A percentile compares a stretch with the other conserved stretches of the same genome.
Conservation (phyloP, 2,888 invertebrate genomes). For the Rhingia rostrata region DNA sequence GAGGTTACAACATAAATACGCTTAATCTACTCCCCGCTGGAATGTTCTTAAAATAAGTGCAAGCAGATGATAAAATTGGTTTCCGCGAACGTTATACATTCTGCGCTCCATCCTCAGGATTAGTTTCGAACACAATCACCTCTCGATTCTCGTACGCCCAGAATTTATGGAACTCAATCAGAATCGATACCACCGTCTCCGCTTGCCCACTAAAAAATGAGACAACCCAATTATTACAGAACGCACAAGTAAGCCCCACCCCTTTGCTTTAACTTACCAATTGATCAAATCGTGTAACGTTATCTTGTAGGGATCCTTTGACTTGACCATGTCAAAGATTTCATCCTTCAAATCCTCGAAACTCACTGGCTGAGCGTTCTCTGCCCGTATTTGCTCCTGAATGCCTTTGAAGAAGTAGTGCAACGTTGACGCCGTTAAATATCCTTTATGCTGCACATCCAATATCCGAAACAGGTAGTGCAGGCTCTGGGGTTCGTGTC, state of each 20-base stretch:
- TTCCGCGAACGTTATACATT: constrained; percentile 76
- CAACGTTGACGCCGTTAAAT: constrained; percentile 93
- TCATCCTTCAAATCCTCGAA: constrained; percentile 98
- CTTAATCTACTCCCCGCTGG: constrained; percentile 46
- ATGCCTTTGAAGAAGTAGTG: constrained; percentile 97
- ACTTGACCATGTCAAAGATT: constrained; percentile 98
- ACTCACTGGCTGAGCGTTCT: constrained; percentile 94
- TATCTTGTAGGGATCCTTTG: constrained; percentile 91
- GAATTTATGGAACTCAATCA: constrained; percentile 97
- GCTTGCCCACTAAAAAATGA: constrained; percentile 90
- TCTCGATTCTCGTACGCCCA: constrained; percentile 98
- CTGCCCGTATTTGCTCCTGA: constrained; percentile 93
- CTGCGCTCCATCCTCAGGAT: constrained; percentile 78
- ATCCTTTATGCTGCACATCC: constrained; percentile 94
- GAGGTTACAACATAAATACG: constrained; percentile 21
- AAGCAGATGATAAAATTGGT: background rate
- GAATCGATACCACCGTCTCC: constrained; percentile 95
- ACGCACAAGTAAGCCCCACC: background rate
- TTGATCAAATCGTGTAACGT: constrained; percentile 93
- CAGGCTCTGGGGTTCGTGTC: constrained; percentile 94
- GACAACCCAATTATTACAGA: constrained; percentile 7
- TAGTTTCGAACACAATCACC: constrained; percentile 87
- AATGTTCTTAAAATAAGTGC: constrained; percentile 62
- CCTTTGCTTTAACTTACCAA: constrained; percentile 83
- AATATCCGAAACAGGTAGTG: constrained; percentile 95